Base-by-base conservation (phyloP, 1,140 invertebrate species). In the Parasteatoda tepidariorum region DNA sequence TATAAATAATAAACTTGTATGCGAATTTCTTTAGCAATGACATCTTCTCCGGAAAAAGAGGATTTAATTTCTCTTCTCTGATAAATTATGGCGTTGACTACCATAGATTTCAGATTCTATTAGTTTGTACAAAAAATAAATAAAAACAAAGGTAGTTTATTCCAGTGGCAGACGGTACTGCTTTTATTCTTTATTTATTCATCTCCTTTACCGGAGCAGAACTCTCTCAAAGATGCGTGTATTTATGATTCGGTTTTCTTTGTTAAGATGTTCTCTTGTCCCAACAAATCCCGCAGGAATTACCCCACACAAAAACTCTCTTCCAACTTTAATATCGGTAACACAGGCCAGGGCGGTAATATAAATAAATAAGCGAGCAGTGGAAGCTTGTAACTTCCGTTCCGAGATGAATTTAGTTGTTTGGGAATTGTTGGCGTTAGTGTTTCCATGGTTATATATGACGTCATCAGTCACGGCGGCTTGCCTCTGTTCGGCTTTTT, bases 361-460 rank as follows among this genome's bases (percentile, higher is more conserved):
- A 31, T 75, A 75, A 75, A 78, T 78, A 78, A 78, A 78, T 78
- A 78, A 78, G 31, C 31, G 71, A 61, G 71, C 13, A 34, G 15
- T 34, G 31, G 34, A 9, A 5, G 55, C 55, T 59, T 59, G 15
- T 59, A 59, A 24, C 22, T 59, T 59, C 55, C 55, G 55, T 24
- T 5, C 22, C 15, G 55, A 75, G 30, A 57, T 38, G 75, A 34
- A 67, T 67, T 33, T 34, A 57, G 75, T 67, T 79, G 75, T 79
- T 79, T 79, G 64, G 75, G 28, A 68, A 57, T 79, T 76, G 74
- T 76, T 76, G 74, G 59, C 59, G 74, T 59, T 48, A 57, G 75
- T 68, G 75, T 79, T 79, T 79, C 75, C 75, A 79, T 79, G 75
- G 75, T 68, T 67, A 79, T 67, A 31, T 34, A 59, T 79, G 75